These are phyloP conservation scores for Cygnus buccinator DNA, from an alignment of 2,113 vertebrate genomes.

Conservation along the genomic window DNA sequence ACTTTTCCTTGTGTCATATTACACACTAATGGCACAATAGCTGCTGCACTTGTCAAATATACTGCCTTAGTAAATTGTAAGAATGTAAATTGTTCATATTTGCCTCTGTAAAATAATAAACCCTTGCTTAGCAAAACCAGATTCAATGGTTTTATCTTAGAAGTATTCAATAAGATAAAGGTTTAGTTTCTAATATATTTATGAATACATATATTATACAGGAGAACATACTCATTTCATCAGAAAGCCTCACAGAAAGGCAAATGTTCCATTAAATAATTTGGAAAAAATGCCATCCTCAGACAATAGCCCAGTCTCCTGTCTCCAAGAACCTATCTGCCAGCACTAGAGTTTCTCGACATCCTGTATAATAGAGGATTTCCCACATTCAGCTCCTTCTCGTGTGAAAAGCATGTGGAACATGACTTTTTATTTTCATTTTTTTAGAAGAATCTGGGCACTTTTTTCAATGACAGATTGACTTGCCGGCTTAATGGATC, in stretches of 20 bases:
- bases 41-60: not conserved
- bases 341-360: not conserved
- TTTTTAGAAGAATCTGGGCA: not conserved
- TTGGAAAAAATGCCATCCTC: not conserved
- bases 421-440: not conserved
- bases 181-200: not conserved
- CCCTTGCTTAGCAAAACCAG: not conserved
- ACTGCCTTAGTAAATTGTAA: not conserved
- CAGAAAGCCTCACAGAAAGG: not conserved
- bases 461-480: not conserved
- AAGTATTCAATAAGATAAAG: not conserved
- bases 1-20: not conserved
- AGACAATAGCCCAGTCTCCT: not conserved
- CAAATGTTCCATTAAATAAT: not conserved
- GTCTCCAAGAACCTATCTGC: not conserved
- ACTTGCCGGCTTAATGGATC: not conserved
- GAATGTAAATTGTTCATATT: not conserved
- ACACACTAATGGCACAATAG: not conserved
- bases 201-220: not conserved
- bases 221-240: not conserved
- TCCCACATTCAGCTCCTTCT: not conserved
- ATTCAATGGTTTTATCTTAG: not conserved
- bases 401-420: not conserved
- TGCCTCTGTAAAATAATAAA: not conserved
- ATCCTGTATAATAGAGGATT: not conserved